Base-by-base conservation (phyloP, 2,113 vertebrate species). In the Esox niger region DNA sequence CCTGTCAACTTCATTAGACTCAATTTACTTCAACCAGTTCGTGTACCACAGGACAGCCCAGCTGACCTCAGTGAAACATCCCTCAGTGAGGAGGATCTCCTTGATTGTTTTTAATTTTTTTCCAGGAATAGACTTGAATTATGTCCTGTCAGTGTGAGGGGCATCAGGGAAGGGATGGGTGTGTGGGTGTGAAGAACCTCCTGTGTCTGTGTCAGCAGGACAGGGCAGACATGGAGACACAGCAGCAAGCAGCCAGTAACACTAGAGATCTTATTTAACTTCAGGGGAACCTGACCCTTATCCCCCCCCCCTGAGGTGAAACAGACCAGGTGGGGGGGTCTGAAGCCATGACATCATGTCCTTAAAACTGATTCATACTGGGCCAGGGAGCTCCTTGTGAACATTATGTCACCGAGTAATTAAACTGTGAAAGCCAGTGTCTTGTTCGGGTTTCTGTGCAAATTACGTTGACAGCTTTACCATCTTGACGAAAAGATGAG, bases 331-430 rank as follows among this genome's bases (percentile, higher is more conserved):
- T 17, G 10, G 57, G 20, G 49, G 25, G 23, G 31, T 68, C 77
- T 77, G 43, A 56, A 25, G 31, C 46, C 70, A 71, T 91, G 87
- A 89, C 88, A 89, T 90, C 87, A 86, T 81, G 68, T 27, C 52
- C 56, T 71, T 85, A 70, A 86, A 88, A 78, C 7, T 26, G 82
- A 77, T 62, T 71, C 23, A 74, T 74, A 76, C 77, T 78, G 77
- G 38, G 63, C 66, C 15, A 74, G 58, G 33, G 6, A 29, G 27
- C 73, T 57, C 60, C 23, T 68, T 17, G 26, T 68, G 86, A 82
- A 81, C 68, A 80, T 86, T 72, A 79, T 85, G 81, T 89, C 84
- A 87, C 65, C 78, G 75, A 73, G 52, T 78, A 31, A 77, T 84
- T 75, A 75, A 85, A 64, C 38, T 43, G 68, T 47, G 67, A 71